phyloP scores from a whole-genome alignment of 1,140 invertebrate species.

The Musca vetustissima region DNA sequence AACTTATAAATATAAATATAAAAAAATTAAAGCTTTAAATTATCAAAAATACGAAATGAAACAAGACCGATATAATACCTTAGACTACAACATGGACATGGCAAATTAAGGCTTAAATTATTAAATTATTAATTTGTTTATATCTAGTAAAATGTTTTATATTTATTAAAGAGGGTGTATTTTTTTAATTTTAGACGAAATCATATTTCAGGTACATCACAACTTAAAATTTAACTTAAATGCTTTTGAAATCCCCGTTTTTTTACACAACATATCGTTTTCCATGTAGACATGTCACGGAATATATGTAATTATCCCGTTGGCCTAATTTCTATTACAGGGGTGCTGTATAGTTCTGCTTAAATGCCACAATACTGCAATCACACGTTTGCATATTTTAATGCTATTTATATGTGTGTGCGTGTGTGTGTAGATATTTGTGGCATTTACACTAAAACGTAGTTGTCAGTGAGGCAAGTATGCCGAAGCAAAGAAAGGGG shows the following conservation, averaged over 20 bases:
- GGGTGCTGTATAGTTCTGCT: too few relatives aligned
- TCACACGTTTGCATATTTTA: too few relatives aligned
- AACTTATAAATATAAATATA: background rate
- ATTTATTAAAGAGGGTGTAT: constrained; percentile 21
- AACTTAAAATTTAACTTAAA: constrained; percentile 53
- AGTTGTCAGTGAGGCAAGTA: too few relatives aligned
- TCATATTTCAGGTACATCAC: constrained; percentile 57
- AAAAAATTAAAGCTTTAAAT: constrained; percentile 7
- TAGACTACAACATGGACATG: constrained; percentile 32
- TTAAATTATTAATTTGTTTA: background rate
- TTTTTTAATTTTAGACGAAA: constrained; percentile 42
- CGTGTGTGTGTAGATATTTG: too few relatives aligned
- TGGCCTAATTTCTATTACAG: too few relatives aligned
- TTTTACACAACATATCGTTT: too few relatives aligned
- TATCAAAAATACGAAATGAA: background rate
- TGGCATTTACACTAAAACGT: too few relatives aligned
- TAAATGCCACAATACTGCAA: too few relatives aligned
- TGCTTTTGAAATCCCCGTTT: background rate
- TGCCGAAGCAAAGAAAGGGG: too few relatives aligned
- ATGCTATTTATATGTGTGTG: too few relatives aligned
- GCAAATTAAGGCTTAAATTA: constrained; percentile 48
- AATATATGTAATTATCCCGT: too few relatives aligned
- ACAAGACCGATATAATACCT: constrained; percentile 2
- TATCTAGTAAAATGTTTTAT: constrained; percentile 27
- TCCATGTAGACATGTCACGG: too few relatives aligned